phyloP scores from a whole-genome alignment of 2,888 invertebrate species.

The Zaprionus obscuricornis region DNA sequence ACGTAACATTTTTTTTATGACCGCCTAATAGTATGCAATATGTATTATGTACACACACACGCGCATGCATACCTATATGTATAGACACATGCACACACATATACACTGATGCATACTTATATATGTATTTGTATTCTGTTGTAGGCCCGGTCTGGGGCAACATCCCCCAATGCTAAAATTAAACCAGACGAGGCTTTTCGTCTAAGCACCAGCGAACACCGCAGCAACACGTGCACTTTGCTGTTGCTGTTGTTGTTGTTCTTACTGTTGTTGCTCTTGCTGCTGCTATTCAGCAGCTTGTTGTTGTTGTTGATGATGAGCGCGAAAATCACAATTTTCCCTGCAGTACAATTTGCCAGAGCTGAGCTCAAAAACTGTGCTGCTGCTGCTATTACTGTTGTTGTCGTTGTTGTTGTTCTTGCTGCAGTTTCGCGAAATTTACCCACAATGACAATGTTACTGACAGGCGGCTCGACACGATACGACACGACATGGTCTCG shows the following conservation, averaged over 20 bases:
- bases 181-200: slow-evolving; percentile 72
- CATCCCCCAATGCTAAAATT: slow-evolving; percentile 65
- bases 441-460: slow-evolving; percentile 58
- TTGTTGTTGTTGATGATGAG: slow-evolving; percentile 61
- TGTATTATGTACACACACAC: slow-evolving; percentile 44
- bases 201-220: too few species aligned
- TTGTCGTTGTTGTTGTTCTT: slow-evolving; percentile 26
- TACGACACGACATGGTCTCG: slow-evolving; percentile 5
- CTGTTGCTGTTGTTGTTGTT: slow-evolving; percentile 22
- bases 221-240: slow-evolving; percentile 61
- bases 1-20: slow-evolving; percentile 69
- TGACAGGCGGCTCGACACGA: slow-evolving; percentile 41
- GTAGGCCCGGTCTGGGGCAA: slow-evolving; percentile 21
- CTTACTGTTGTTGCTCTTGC: slow-evolving; percentile 16
- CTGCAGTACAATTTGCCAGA: slow-evolving; percentile 71
- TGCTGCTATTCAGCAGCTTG: too few species aligned
- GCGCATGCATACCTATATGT: not conserved
- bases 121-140: too few species aligned
- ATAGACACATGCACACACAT: not conserved
- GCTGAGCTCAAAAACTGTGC: slow-evolving; percentile 19
- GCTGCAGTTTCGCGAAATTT: slow-evolving; percentile 66
- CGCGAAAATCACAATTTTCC: slow-evolving; percentile 76
- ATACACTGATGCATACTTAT: slow-evolving; percentile 25
- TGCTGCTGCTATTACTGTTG: slow-evolving; percentile 12
- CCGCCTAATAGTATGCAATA: slow-evolving; percentile 71